Evolutionary conservation across 2,113 vertebrate genomes (phyloP).

Genomic region (Aspidoscelis tigris): DNA sequence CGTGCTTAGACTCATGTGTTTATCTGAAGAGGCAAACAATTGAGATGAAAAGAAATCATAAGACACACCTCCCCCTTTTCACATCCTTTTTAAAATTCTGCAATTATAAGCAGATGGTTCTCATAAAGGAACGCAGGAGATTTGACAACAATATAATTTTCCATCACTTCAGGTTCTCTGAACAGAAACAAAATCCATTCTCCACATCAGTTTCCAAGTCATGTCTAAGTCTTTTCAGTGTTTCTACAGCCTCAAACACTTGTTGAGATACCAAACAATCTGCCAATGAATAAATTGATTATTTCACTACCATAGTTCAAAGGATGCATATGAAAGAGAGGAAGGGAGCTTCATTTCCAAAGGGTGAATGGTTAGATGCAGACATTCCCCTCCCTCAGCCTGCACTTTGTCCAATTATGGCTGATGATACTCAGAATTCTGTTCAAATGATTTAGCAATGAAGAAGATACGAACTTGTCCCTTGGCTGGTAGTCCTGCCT

Average conservation of each 20-base stretch:
- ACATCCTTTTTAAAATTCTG: background rate
- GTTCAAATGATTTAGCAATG: constrained; percentile 38
- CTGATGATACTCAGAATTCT: background rate
- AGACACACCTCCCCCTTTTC: too few species aligned
- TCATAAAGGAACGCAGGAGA: background rate
- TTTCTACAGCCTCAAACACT: constrained; percentile 21
- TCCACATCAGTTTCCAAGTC: background rate
- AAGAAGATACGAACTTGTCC: constrained; percentile 12
- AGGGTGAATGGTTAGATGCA: constrained; percentile 36
- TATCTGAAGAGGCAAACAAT: background rate
- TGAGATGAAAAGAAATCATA: background rate
- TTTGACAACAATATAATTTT: background rate
- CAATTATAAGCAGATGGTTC: background rate
- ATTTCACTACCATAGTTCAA: constrained; percentile 10
- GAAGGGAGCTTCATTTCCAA: fast-evolving
- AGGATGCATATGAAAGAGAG: background rate
- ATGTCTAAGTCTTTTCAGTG: background rate
- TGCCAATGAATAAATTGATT: constrained; percentile 16
- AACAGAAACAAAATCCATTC: background rate
- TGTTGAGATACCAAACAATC: constrained; percentile 6
- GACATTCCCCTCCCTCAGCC: constrained; percentile 9
- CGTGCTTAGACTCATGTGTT: background rate
- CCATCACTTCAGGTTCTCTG: background rate
- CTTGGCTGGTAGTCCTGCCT: constrained; percentile 46
- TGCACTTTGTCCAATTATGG: constrained; percentile 26